Conservation (phyloP, 2,888 invertebrate genomes). For the Spisula subtruncata region DNA sequence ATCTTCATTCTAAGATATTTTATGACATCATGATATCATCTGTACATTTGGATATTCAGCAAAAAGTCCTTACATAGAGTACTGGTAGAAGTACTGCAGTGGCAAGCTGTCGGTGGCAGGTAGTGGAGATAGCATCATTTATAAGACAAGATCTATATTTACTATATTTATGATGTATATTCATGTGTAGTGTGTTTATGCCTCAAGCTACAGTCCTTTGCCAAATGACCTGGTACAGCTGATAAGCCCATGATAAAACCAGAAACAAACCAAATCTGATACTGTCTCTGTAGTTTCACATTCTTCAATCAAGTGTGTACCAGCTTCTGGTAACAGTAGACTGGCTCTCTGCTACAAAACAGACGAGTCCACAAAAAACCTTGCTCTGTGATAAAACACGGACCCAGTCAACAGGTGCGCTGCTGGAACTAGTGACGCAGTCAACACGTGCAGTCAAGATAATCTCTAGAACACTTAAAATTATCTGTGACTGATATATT, state of each 20-base stretch:
- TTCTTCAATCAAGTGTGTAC: conserved; percentile 55
- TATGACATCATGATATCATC: conserved; percentile 28
- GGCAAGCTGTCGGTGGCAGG: conserved; percentile 7
- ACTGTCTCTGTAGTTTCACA: conserved; percentile 51
- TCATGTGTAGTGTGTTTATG: conserved; percentile 46
- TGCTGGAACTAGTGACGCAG: neutral
- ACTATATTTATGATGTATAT: conserved; percentile 30
- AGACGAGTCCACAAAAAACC: neutral
- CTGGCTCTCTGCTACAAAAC: conserved; percentile 17
- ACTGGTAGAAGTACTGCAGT: too few species aligned
- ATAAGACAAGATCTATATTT: conserved; percentile 52
- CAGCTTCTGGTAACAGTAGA: conserved; percentile 38
- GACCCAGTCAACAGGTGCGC: conserved; percentile 23
- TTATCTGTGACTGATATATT: neutral
- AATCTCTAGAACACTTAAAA: neutral
- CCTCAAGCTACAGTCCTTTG: conserved; percentile 47
- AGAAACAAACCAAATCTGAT: conserved; percentile 54
- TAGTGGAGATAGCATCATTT: conserved; percentile 21
- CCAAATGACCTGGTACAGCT: conserved; percentile 58
- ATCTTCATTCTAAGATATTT: conserved; percentile 1
- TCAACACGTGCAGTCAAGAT: conserved; percentile 16
- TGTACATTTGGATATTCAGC: neutral
- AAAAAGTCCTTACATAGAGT: conserved; percentile 20
- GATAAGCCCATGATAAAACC: conserved; percentile 52
- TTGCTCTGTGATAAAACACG: neutral